Conservation (phyloP, 2,113 vertebrate species). For the Onychorhynchus coronatus region DNA sequence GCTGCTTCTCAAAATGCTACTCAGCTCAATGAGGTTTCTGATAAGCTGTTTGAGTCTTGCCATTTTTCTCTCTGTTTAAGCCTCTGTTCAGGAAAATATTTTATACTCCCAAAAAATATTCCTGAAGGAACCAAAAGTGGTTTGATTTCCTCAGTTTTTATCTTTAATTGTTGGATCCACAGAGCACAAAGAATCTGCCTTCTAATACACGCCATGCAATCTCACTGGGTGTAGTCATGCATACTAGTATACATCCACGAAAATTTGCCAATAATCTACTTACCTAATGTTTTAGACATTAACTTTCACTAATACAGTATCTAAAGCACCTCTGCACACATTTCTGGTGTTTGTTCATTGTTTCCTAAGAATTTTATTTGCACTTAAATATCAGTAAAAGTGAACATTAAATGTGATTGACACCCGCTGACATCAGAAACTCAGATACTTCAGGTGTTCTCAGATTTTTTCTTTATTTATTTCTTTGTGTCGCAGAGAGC, state of each 20-base stretch:
- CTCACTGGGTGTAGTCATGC: background rate
- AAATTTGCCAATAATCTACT: background rate
- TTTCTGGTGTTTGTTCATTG: background rate
- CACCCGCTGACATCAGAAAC: background rate
- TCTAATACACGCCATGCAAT: background rate
- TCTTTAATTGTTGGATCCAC: background rate
- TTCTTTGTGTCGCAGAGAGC: background rate
- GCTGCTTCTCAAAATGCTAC: background rate
- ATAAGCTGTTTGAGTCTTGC: background rate
- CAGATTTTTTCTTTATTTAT: background rate
- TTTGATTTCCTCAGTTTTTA: background rate
- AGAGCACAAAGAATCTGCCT: background rate
- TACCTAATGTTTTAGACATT: background rate
- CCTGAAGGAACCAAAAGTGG: background rate
- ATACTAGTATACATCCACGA: background rate
- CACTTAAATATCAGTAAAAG: background rate
- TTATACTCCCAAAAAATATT: background rate
- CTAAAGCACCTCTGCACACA: background rate
- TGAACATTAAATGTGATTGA: background rate
- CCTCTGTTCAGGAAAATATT: background rate
- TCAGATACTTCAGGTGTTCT: background rate
- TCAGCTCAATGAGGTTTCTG: background rate
- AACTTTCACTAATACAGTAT: background rate
- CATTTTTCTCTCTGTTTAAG: background rate
- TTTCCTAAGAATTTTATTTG: background rate